Conservation (phyloP, 2,113 vertebrate species). For the Xiphophorus couchianus region DNA sequence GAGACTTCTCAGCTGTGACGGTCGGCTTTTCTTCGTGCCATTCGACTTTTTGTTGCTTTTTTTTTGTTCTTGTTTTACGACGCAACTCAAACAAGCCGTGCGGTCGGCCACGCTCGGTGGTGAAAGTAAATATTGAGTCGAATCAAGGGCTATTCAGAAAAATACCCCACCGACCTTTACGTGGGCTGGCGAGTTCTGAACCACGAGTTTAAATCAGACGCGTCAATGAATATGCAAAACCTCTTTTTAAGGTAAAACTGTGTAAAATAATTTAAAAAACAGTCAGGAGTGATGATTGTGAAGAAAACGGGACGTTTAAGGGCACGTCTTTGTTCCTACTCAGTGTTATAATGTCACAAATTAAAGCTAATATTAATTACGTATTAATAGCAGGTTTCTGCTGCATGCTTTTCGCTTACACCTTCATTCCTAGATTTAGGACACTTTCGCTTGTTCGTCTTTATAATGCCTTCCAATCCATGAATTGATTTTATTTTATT, state of each 20-base stretch:
- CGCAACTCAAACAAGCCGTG: conserved; percentile 65
- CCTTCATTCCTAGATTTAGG: background rate
- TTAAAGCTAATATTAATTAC: background rate
- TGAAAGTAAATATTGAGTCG: conserved; percentile 44
- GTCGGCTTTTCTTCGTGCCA: conserved; percentile 40
- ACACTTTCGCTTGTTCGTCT: conserved; percentile 5
- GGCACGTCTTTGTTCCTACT: conserved; percentile 21
- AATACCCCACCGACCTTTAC: background rate
- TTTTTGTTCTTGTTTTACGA: background rate
- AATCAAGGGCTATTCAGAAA: conserved; percentile 17
- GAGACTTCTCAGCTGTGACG: conserved; percentile 17
- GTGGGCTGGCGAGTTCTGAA: background rate
- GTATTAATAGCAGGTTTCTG: background rate
- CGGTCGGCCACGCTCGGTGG: conserved; percentile 44
- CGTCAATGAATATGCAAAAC: conserved; percentile 1
- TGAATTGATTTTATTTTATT: background rate
- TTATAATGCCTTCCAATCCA: conserved; percentile 12
- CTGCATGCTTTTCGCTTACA: conserved; percentile 22
- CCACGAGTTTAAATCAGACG: background rate
- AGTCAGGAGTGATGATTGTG: background rate
- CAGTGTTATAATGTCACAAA: background rate
- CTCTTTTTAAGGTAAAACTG: background rate
- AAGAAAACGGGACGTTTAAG: conserved; percentile 6
- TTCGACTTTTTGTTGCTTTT: conserved; percentile 2
- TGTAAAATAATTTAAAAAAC: background rate